Base-by-base conservation (phyloP, 92 coral and sea anemone genomes). In the Hydrozoanthus gracilis region DNA sequence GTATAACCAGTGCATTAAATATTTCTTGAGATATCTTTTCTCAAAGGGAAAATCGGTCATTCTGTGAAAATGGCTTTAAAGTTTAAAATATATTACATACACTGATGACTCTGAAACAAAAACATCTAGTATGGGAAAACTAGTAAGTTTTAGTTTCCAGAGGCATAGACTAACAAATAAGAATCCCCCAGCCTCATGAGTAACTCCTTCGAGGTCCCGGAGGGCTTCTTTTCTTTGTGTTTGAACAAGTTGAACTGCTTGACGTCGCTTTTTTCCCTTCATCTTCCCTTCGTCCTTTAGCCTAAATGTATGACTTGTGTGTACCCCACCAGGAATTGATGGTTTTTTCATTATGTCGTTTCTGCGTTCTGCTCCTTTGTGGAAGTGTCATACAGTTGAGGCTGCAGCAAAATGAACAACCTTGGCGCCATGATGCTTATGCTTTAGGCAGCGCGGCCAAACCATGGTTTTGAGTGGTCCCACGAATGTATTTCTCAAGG, bases 151-250 rank as follows among this genome's bases (percentile, higher is more conserved):
- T 27, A 27, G 39, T 27, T 27, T 27, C 39, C 39, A 27, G 39
- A 27, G 39, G 39, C 39, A 0, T 27, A 27, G 39, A 2, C 2
- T 27, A 27, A 82, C 16, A 15, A 67, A 82, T 54, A 27, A 68
- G 54, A 70, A 72, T 61, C 82, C 82, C 39, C 39, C 39, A 27
- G 39, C 39, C 65, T 88, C 87, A 88, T 80, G 60, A 39, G 86
- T 80, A 27, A 79, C 78, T 48, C 86, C 90, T 27, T 87, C 90
- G 18, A 73, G 44, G n/a, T 88, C 90, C 48, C 52, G 45, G 51
- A 88, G 87, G 78, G 87, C 90, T 88, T 88, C 90, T 73, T 88
- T 87, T 44, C 90, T 12, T n/a, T 82, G 56, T 50, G 87, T 88
- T 11, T 62, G 90, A 69, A 88, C 60, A 64, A 87, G 90, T 27